Conservation (phyloP, 2,888 invertebrate genomes). For the Melitaea athalia region DNA sequence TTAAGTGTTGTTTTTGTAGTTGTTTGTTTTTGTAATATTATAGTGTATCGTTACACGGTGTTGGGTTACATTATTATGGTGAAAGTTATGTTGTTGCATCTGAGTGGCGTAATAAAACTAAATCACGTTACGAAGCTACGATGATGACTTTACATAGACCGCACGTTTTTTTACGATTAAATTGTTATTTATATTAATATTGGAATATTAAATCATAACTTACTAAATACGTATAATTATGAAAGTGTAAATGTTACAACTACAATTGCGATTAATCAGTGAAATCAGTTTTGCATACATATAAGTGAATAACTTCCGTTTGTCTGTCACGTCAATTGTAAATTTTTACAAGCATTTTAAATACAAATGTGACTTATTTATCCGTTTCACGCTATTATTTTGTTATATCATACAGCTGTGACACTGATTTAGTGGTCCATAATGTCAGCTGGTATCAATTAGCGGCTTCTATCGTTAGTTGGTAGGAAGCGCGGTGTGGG, state of each 20-base stretch:
- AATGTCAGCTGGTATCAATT: conserved; percentile 16
- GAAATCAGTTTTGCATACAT: conserved; percentile 27
- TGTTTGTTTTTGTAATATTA: conserved; percentile 7
- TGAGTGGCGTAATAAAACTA: not conserved
- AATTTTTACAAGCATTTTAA: not conserved
- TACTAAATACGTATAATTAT: not conserved
- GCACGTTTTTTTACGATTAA: not conserved
- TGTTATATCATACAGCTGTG: not conserved
- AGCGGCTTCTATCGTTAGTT: conserved; percentile 25
- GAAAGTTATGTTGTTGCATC: conserved; percentile 10
- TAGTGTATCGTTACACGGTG: conserved; percentile 2
- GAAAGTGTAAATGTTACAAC: conserved; percentile 13
- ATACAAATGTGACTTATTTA: not conserved
- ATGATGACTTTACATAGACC: not conserved
- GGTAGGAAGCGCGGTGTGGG: conserved; percentile 47
- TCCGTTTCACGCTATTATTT: not conserved
- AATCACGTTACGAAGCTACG: not conserved
- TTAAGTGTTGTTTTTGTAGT: conserved; percentile 13
- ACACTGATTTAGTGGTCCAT: conserved; percentile 9
- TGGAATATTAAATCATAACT: not conserved
- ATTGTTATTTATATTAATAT: not conserved
- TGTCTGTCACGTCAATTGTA: conserved; percentile 20
- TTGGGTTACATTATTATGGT: not conserved
- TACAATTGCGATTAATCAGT: conserved; percentile 23
- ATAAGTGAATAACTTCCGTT: conserved; percentile 26